Base-by-base conservation (phyloP, 2,888 invertebrate species). In the Xanthia icteritia region DNA sequence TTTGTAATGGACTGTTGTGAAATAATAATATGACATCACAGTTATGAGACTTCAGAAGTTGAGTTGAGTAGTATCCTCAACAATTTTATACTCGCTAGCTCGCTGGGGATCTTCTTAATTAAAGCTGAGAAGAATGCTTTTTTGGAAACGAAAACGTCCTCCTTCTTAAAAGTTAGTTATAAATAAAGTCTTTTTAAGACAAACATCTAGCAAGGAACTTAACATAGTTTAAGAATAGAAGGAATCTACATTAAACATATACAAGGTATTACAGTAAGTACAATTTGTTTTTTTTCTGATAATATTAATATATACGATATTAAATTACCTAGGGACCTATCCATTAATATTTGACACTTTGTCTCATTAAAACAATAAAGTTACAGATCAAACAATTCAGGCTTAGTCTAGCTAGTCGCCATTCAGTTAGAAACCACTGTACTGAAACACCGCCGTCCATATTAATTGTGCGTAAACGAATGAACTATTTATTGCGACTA, bases 401-500 rank as follows among this genome's bases (percentile, higher is more conserved):
- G 36, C 13, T 23, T 15, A 70, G 51, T 69, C 15, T 15, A 36
- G 39, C 13, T 48, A 79, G 72, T 71, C 42, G 63, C 73, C 73
- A 86, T 84, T 81, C 63, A 73, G 70, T 65, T 65, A 17, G 51
- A 67, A 86, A 81, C 76, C 77, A 79, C 48, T 71, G 67, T 76
- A 73, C 76, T 73, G 45, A 56, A 76, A 81, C 48, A 56, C 68
- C 56, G 31, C 58, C 73, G 51, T 80, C 54, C 60, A 64, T 72
- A 74, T 69, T 74, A 71, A 77, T 69, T 67, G 60, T 63, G 23
- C 63, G 71, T 64, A 61, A 81, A 77, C 72, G 83, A 80, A 79
- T 76, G 58, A 86, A 83, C 76, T 80, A 81, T 83, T 87, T 81
- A 83, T 77, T 73, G 58, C 61, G 61, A 73, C 61, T 51, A 31